Conservation (phyloP, 2,113 vertebrate species). For the Nothobranchius kuhntae region DNA sequence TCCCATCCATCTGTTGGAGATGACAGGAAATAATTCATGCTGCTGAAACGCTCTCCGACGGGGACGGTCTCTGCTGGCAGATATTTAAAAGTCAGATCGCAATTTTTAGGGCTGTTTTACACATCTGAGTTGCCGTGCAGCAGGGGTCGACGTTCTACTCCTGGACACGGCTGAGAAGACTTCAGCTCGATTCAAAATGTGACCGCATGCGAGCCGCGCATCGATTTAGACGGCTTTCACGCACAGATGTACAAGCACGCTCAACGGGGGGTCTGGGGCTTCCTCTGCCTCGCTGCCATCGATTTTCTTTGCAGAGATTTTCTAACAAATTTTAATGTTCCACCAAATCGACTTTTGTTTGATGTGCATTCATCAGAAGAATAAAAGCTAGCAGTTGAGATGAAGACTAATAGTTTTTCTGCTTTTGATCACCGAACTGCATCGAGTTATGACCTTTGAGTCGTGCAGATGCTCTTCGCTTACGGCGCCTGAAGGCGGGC, state of each 20-base stretch:
- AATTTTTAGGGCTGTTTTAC: conserved; percentile 30
- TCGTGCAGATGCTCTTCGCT: neutral
- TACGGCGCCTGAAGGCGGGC: no score
- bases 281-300: neutral
- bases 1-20: conserved; percentile 58
- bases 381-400: conserved; percentile 14
- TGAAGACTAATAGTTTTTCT: conserved; percentile 27
- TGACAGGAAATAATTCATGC: conserved; percentile 58
- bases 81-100: conserved; percentile 43
- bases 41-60: conserved; percentile 50
- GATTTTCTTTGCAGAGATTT: conserved; percentile 53
- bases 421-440: conserved; percentile 17
- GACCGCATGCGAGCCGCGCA: neutral
- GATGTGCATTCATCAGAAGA: conserved; percentile 40
- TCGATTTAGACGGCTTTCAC: conserved; percentile 5
- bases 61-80: conserved; percentile 33
- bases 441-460: conserved; percentile 35
- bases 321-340: conserved; percentile 36
- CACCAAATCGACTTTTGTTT: conserved; percentile 24
- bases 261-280: neutral
- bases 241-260: neutral
- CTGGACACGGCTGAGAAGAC: neutral
- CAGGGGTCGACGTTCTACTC: conserved; percentile 15
- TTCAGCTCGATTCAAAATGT: neutral
- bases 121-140: neutral